These are phyloP conservation scores for Margarornis squamiger DNA, from an alignment of 2,797 vertebrate species.

Conservation along the genomic window DNA sequence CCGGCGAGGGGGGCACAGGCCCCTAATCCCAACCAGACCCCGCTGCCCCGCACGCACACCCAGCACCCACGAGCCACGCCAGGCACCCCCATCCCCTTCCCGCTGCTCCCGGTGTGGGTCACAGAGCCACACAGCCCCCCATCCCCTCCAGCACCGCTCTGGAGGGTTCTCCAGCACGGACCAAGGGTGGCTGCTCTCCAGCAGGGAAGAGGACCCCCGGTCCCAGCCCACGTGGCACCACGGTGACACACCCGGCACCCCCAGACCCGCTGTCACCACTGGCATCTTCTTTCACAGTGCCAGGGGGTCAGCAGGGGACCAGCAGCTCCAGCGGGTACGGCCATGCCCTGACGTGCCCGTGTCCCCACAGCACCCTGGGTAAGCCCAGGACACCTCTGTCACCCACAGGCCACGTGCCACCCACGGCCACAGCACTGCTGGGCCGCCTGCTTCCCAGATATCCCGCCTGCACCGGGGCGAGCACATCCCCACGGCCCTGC, in stretches of 20 bases:
- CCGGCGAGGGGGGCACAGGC: not conserved
- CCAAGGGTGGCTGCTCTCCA: not conserved
- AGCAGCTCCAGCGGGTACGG: fast-evolving
- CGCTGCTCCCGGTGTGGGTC: fast-evolving
- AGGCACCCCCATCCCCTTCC: not conserved
- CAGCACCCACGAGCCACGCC: fast-evolving
- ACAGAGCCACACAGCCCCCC: fast-evolving
- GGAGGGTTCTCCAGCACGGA: not conserved
- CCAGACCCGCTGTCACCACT: fast-evolving
- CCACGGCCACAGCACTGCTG: not conserved
- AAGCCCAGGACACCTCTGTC: not conserved
- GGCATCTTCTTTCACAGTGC: fast-evolving
- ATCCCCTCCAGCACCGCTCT: fast-evolving
- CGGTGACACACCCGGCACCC: not conserved
- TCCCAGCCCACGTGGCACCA: fast-evolving
- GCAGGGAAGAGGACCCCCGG: fast-evolving
- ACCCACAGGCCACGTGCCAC: not conserved
- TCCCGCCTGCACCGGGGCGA: not conserved
- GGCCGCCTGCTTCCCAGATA: not conserved
- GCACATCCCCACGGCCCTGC: not conserved
- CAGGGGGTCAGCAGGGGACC: fast-evolving
- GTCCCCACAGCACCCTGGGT: not conserved
- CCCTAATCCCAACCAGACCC: constrained; percentile 77
- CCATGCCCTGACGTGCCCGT: fast-evolving
- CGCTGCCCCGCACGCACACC: not conserved